These are phyloP conservation scores for Euthynnus affinis DNA, from an alignment of 2,797 vertebrate genomes.

Conservation along the genomic window DNA sequence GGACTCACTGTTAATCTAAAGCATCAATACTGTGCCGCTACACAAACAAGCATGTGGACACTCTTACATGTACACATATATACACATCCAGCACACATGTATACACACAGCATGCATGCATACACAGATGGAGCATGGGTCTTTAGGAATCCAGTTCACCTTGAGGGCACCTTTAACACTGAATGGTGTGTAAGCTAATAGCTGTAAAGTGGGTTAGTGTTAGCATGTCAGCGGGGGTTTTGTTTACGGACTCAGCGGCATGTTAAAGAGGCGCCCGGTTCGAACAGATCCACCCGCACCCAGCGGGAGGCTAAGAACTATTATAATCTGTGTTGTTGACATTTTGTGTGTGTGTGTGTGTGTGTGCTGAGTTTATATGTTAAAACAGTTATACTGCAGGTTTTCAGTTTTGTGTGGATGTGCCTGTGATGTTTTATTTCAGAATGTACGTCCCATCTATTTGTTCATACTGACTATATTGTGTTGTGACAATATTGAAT, in stretches of 20 bases:
- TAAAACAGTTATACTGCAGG: background rate
- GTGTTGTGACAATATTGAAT: slow-evolving; percentile 4
- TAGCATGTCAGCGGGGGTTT: slow-evolving; percentile 43
- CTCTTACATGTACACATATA: background rate
- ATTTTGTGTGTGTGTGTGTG: background rate
- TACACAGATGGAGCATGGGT: background rate
- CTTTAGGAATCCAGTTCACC: slow-evolving; percentile 45
- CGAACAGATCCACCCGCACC: slow-evolving; percentile 27
- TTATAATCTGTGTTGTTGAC: slow-evolving; percentile 23
- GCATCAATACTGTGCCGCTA: slow-evolving; percentile 50
- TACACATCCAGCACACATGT: slow-evolving; percentile 5
- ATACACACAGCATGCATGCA: too few species aligned
- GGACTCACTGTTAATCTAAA: slow-evolving; percentile 58
- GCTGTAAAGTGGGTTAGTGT: slow-evolving; percentile 55
- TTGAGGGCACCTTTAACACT: slow-evolving; percentile 35
- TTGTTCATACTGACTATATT: background rate
- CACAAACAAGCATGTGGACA: slow-evolving; percentile 32
- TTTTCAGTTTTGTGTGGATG: background rate
- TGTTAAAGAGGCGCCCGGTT: slow-evolving; percentile 40
- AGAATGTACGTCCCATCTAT: background rate
- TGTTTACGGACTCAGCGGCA: slow-evolving; percentile 53
- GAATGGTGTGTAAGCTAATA: slow-evolving; percentile 46
- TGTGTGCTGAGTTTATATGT: background rate
- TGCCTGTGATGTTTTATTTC: slow-evolving; percentile 6
- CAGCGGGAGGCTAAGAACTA: slow-evolving; percentile 41